Evolutionary conservation across 2,888 invertebrate genomes (phyloP), one percentile per base, ranked within the genome.

Genomic region (Cybosia mesomella): DNA sequence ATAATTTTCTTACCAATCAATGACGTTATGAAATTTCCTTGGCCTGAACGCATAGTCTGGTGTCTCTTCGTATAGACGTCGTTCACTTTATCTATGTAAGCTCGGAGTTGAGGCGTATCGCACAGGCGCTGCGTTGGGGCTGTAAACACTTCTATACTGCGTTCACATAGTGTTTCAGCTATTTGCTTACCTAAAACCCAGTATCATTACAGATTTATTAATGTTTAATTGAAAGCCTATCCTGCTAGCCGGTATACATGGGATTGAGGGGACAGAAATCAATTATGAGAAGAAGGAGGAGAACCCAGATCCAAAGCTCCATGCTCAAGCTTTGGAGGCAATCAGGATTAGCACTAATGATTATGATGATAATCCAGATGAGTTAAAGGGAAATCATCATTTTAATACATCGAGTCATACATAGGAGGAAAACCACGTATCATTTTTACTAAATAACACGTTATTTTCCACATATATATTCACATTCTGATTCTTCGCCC

Each of bases 1-100:
- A n/a, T n/a, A n/a, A n/a, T n/a, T n/a, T n/a, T n/a, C n/a, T 62
- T 49, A 62, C 61, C 53, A 2, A 62, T 32, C 8, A 53, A 32
- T 5, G 49, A 10, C 15, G 2, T 3, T 53, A 53, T 0, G 18
- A 53, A 15, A 62, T 62, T 62, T 15, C 28, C 32, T 13, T 49
- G 49, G 8, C 28, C 10, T 8, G 9, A 13, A 18, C 61, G 61
- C 28, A 13, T 8, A 2, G 21, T 49, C 9, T 28, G 28, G 13
- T 28, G 53, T 13, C 61, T 62, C 2, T 13, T 32, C 9, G 8
- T 11, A 21, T 62, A 62, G 1, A 4, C 61, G 1, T 53, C n/a
- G 15, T 62, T 62, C 28, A 53, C 49, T 62, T 32, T 21, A 13
- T 49, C 24, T n/a, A 21, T 7, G 3, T 3, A 62, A n/a, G 9